A percentile compares a stretch with the other conserved stretches of the same genome.
Evolutionary conservation across 2,113 vertebrate genomes (phyloP).

Genomic region (Baryphthengus martii): DNA sequence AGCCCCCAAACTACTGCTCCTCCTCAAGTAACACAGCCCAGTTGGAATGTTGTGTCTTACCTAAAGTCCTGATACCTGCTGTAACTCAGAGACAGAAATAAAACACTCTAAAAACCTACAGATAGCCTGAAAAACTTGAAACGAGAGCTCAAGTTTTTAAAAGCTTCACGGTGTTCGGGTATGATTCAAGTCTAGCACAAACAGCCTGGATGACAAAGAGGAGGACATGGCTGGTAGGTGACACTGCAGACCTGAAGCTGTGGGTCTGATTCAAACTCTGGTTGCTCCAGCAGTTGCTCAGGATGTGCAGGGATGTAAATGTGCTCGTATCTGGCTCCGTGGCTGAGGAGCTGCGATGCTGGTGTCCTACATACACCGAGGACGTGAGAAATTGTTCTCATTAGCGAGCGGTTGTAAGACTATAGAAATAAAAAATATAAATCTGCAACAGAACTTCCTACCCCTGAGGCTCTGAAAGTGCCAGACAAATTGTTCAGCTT

Average conservation of each 20-base stretch:
- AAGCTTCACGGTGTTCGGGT: not conserved
- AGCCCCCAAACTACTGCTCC: not conserved
- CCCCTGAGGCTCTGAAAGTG: not conserved
- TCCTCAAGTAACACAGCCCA: not conserved
- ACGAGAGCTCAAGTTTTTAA: not conserved
- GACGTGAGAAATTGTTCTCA: slow-evolving; percentile 18
- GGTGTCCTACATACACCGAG: not conserved
- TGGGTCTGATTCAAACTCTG: not conserved
- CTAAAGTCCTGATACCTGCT: not conserved
- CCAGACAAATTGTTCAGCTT: slow-evolving; percentile 17
- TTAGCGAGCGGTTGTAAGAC: not conserved
- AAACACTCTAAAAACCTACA: not conserved
- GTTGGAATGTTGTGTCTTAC: not conserved
- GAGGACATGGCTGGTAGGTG: not conserved
- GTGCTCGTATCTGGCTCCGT: not conserved
- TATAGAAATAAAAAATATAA: not conserved
- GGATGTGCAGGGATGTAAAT: not conserved
- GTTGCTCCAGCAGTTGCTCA: not conserved
- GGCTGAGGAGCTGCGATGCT: not conserved
- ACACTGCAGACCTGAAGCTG: not conserved
- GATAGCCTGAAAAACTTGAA: not conserved
- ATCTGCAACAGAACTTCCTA: not conserved
- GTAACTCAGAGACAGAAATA: not conserved
- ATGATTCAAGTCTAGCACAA: not conserved
- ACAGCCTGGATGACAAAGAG: not conserved